Evolutionary conservation across 2,113 vertebrate species (phyloP), one percentile per base, ranked within the genome.

Genomic region (Bubo blakistoni): DNA sequence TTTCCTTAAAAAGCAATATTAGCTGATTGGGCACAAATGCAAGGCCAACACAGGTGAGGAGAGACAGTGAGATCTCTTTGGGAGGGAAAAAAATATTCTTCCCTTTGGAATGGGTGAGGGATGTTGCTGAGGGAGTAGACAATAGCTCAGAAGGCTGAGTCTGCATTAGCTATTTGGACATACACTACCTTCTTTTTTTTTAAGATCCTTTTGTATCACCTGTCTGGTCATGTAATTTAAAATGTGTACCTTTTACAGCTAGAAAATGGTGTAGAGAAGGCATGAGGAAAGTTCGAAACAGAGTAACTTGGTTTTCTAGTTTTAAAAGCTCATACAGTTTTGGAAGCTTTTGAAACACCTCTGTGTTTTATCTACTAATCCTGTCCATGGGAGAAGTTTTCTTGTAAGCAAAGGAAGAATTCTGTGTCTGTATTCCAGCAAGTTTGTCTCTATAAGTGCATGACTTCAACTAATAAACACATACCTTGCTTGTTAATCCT

Each of bases 401-500:
- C 58, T 62, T 63, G 8, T n/a, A 73, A 88, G 58, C 24, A 55
- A 52, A 84, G 32, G 16, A 88, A 79, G 27, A 67, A 16, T 47
- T 78, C 40, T 81, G 10, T 24, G 19, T 65, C 46, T 82, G 7
- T 66, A 36, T 73, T 91, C 79, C 49, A 81, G 16, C 6, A 58
- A 26, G 18, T 65, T 88, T 93, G 51, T 40, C 24, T 52, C 86
- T 49, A 40, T 26, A 79, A 92, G 77, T 69, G 22, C 25, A 57
- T 4, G 2, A 49, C 17, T 92, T 96, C 42, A 76, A 16, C 27
- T 70, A 87, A 76, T 91, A 82, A 92, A 89, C 81, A 84, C 96
- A 25, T 94, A 94, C 91, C 94, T 96, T 89, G 27, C 58, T 87
- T 69, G 61, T 96, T 94, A 96, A 71, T 93, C 83, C 73, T 96